Percentiles rank a stretch among this genome's conserved stretches.
phyloP scores from a whole-genome alignment of 2,888 invertebrate species.

The Syrista parreyssii region DNA sequence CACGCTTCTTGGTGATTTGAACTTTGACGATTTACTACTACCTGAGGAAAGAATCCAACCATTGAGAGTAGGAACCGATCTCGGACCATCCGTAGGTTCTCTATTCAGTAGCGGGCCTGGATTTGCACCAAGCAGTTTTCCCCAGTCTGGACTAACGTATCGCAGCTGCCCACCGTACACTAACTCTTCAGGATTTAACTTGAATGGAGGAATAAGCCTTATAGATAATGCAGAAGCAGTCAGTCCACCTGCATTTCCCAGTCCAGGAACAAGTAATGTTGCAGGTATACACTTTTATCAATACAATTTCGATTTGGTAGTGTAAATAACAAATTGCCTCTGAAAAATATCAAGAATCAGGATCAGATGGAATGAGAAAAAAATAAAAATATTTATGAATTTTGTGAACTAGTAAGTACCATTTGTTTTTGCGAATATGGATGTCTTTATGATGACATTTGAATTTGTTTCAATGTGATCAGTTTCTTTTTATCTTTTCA shows the following conservation, averaged over 20 bases:
- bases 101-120: slow-evolving; percentile 38
- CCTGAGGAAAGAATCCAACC: slow-evolving; percentile 73
- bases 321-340: neutral
- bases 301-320: neutral
- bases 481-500: slow-evolving; percentile 19
- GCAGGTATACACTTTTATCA: slow-evolving; percentile 45
- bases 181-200: slow-evolving; percentile 45
- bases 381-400: neutral
- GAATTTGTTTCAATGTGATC: slow-evolving; percentile 13
- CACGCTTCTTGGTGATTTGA: slow-evolving; percentile 83
- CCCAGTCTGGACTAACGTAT: slow-evolving; percentile 51
- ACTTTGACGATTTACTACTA: slow-evolving; percentile 84
- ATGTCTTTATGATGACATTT: neutral
- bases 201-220: slow-evolving; percentile 48
- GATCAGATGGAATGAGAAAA: neutral
- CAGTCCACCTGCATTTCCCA: slow-evolving; percentile 60
- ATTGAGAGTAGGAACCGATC: slow-evolving; percentile 37
- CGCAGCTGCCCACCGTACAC: slow-evolving; percentile 46
- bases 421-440: neutral
- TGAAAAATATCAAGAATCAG: neutral
- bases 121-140: slow-evolving; percentile 60
- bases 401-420: neutral
- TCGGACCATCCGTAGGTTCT: slow-evolving; percentile 33
- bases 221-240: slow-evolving; percentile 59
- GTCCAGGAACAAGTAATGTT: slow-evolving; percentile 59